Evolutionary conservation across 2,888 invertebrate species (phyloP).

Genomic region (Pandemis heparana): DNA sequence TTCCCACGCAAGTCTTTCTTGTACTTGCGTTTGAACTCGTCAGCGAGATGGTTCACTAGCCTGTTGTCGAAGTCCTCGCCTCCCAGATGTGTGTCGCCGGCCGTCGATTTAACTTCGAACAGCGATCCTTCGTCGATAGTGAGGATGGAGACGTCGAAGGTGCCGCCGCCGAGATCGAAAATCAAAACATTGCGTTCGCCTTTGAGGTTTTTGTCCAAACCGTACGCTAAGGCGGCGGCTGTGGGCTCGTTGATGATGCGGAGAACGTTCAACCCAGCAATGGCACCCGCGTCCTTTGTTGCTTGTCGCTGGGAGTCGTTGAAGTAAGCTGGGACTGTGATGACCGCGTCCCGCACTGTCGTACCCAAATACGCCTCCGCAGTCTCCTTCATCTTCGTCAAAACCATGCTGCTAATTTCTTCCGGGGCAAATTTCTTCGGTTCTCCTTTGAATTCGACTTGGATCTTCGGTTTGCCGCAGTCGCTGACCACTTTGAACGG

Average conservation of each 20-base stretch:
- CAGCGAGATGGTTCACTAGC: constrained; percentile 85
- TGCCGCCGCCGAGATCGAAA: constrained; percentile 85
- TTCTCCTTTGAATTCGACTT: constrained; percentile 86
- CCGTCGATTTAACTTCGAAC: constrained; percentile 91
- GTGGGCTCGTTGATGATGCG: constrained; percentile 88
- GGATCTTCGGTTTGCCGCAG: constrained; percentile 86
- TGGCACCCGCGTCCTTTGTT: constrained; percentile 90
- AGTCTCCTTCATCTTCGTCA: constrained; percentile 46
- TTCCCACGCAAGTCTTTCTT: constrained; percentile 87
- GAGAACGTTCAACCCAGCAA: constrained; percentile 81
- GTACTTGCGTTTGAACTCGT: constrained; percentile 88
- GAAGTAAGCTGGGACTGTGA: constrained; percentile 90
- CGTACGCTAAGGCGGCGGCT: constrained; percentile 88
- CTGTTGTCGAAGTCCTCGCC: constrained; percentile 88
- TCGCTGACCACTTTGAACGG: constrained; percentile 89
- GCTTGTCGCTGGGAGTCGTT: constrained; percentile 66
- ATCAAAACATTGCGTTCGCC: constrained; percentile 84
- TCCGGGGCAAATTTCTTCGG: constrained; percentile 86
- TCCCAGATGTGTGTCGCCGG: constrained; percentile 92
- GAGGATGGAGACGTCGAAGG: constrained; percentile 91
- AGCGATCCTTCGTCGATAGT: constrained; percentile 90
- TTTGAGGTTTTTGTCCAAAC: constrained; percentile 85
- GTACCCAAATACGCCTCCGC: constrained; percentile 78
- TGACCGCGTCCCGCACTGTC: constrained; percentile 87
- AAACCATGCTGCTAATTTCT: constrained; percentile 87